Conservation (phyloP, 1,140 invertebrate genomes). For the Geopemphigus sp. region DNA sequence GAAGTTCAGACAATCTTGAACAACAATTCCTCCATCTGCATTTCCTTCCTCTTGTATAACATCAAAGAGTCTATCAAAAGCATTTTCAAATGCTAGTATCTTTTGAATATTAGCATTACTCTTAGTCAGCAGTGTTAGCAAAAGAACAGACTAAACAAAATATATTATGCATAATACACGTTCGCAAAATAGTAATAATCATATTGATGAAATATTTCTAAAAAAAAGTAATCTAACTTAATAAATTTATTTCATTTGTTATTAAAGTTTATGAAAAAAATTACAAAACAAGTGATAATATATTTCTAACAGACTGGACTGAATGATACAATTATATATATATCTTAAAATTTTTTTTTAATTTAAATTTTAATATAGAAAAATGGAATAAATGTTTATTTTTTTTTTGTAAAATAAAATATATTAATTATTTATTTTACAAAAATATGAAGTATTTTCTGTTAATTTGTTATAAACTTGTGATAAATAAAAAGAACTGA, state of each 20-base stretch:
- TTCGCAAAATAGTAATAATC: too few species aligned
- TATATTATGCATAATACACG: not conserved
- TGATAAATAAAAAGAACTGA: too few species aligned
- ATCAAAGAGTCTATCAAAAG: slow-evolving; percentile 92
- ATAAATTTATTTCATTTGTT: too few species aligned
- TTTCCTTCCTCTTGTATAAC: slow-evolving; percentile 90
- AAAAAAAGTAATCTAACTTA: too few species aligned
- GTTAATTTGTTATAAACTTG: not conserved
- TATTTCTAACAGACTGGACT: too few species aligned
- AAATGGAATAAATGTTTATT: too few species aligned
- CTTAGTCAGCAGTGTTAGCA: slow-evolving; percentile 92
- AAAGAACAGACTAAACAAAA: slow-evolving; percentile 68
- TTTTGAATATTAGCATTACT: slow-evolving; percentile 98
- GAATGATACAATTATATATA: too few species aligned
- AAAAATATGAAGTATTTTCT: not conserved
- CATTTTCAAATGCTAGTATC: slow-evolving; percentile 99
- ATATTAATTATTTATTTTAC: not conserved
- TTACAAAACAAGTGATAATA: too few species aligned
- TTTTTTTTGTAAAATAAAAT: not conserved
- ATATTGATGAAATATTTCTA: too few species aligned
- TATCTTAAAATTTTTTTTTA: too few species aligned
- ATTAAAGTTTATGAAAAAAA: too few species aligned
- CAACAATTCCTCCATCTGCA: slow-evolving; percentile 94
- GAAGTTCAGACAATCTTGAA: slow-evolving; percentile 95
- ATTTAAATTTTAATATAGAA: too few species aligned